phyloP scores from a whole-genome alignment of 2,113 vertebrate genomes.

The Coregonus clupeaformis region DNA sequence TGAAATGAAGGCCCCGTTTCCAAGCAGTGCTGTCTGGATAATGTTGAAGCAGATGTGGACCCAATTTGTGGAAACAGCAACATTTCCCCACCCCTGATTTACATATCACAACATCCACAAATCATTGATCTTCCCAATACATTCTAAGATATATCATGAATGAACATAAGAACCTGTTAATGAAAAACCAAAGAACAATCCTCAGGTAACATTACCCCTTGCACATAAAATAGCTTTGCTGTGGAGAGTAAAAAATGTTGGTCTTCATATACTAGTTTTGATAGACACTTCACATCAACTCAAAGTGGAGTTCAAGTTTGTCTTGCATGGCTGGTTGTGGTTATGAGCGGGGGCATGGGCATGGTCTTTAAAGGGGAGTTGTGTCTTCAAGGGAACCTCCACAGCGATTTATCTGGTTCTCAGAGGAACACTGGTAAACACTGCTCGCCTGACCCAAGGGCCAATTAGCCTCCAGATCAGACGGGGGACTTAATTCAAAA shows the following conservation, averaged over 20 bases:
- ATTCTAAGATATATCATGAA: background rate
- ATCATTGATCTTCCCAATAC: background rate
- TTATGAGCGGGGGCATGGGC: background rate
- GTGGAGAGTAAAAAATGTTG: background rate
- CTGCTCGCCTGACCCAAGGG: slow-evolving; percentile 54
- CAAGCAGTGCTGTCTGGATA: slow-evolving; percentile 47
- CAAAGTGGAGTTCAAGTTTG: background rate
- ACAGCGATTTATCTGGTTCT: slow-evolving; percentile 48
- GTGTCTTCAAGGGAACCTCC: background rate
- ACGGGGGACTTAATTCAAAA: slow-evolving; percentile 62
- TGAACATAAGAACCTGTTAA: no score
- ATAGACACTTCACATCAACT: background rate
- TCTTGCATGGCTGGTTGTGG: background rate
- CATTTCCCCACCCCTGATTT: slow-evolving; percentile 23
- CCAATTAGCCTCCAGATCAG: slow-evolving; percentile 67
- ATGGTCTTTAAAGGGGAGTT: background rate
- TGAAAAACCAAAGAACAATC: no score
- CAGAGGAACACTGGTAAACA: slow-evolving; percentile 59
- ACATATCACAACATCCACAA: background rate
- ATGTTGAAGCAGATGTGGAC: slow-evolving; percentile 39
- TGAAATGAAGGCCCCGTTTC: slow-evolving; percentile 51
- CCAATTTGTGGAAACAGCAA: slow-evolving; percentile 23
- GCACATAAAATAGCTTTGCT: background rate
- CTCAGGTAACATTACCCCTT: background rate
- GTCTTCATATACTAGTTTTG: background rate